Evolutionary conservation across 2,888 invertebrate species (phyloP).

Genomic region (Linnaemya vulpina): DNA sequence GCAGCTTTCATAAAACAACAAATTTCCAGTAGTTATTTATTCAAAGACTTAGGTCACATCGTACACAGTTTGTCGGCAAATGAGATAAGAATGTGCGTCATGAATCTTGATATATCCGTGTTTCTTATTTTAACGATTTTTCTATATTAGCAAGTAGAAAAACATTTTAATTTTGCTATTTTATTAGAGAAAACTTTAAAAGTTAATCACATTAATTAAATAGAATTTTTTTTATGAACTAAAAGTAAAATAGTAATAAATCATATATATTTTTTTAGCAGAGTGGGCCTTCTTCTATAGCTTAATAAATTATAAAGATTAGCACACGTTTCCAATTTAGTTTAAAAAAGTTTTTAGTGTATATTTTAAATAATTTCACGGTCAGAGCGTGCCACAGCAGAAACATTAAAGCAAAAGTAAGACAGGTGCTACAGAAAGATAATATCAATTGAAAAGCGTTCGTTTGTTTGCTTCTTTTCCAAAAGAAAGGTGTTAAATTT

Average conservation of each 20-base stretch:
- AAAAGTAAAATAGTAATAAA: not conserved
- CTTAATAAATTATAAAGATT: not conserved
- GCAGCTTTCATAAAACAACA: too few species aligned
- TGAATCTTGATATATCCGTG: too few species aligned
- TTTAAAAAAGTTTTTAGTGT: not conserved
- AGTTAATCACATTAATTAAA: not conserved
- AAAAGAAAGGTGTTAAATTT: not conserved
- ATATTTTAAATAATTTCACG: not conserved
- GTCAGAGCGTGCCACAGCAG: not conserved
- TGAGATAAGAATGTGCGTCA: too few species aligned
- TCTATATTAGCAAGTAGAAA: too few species aligned
- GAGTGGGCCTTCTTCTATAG: not conserved
- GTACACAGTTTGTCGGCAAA: too few species aligned
- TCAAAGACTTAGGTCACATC: too few species aligned
- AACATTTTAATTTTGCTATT: too few species aligned
- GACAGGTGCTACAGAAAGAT: not conserved
- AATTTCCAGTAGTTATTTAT: too few species aligned
- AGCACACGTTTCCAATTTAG: slow-evolving; percentile 1
- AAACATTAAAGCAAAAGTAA: not conserved
- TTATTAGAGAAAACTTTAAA: not conserved
- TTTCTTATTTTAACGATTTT: too few species aligned
- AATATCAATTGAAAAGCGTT: slow-evolving; percentile 1
- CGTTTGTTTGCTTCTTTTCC: not conserved
- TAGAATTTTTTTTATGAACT: not conserved
- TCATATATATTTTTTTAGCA: not conserved